Percentiles rank a stretch among this genome's conserved stretches.
These are phyloP conservation scores for Plestiodon gilberti DNA, from an alignment of 2,113 vertebrate genomes.

Conservation along the genomic window DNA sequence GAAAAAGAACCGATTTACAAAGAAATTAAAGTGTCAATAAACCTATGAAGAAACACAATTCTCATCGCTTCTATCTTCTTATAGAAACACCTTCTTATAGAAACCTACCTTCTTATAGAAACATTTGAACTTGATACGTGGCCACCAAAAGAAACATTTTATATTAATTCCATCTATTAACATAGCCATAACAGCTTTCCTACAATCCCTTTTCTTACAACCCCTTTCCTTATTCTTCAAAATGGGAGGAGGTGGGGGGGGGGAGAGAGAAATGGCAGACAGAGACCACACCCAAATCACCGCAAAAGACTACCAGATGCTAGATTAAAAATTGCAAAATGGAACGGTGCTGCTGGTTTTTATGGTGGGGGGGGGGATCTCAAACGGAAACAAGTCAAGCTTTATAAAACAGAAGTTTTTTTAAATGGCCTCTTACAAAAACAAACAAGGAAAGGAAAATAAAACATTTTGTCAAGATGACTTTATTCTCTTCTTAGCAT, in stretches of 20 bases:
- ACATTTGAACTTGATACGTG: background rate
- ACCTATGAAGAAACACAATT: background rate
- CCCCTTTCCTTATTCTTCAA: background rate
- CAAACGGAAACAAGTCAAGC: background rate
- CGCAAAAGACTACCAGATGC: background rate
- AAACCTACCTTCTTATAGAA: background rate
- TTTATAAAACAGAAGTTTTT: background rate
- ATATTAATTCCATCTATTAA: background rate
- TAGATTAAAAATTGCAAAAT: background rate
- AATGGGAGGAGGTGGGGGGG: background rate
- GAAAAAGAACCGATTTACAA: background rate
- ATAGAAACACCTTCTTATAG: background rate
- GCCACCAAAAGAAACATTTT: background rate
- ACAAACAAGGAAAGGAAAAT: constrained; percentile 12
- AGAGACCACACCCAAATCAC: constrained; percentile 26
- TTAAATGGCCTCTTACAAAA: constrained; percentile 45
- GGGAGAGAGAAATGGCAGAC: background rate
- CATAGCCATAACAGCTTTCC: background rate
- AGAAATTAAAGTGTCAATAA: background rate
- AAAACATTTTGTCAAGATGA: constrained; percentile 46
- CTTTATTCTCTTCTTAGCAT: constrained; percentile 58
- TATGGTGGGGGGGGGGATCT: background rate
- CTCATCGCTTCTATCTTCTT: background rate
- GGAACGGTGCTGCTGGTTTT: background rate
- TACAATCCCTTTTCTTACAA: background rate